phyloP scores from a whole-genome alignment of 2,113 vertebrate species.

The Cyanocitta stelleri region DNA sequence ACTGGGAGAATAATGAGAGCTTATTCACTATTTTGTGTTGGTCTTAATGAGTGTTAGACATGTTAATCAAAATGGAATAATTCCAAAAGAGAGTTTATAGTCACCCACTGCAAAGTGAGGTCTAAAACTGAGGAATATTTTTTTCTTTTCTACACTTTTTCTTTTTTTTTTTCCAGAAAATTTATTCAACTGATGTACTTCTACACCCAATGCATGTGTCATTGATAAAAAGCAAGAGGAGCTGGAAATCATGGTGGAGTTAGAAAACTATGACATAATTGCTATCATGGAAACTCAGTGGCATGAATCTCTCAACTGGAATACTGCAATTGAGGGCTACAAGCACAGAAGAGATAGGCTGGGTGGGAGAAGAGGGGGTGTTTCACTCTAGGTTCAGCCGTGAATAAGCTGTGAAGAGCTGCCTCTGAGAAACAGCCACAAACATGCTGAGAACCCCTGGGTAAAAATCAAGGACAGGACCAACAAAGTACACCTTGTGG shows the following conservation, averaged over 20 bases:
- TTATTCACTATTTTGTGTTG: not conserved
- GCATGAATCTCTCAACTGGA: not conserved
- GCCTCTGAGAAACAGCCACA: not conserved
- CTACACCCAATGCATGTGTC: not conserved
- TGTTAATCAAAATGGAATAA: not conserved
- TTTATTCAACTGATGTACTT: not conserved
- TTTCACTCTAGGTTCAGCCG: not conserved
- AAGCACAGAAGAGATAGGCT: not conserved
- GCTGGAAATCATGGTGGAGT: not conserved
- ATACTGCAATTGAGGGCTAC: not conserved
- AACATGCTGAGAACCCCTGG: not conserved
- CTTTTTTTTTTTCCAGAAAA: not conserved
- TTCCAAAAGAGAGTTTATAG: not conserved
- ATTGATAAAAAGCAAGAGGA: not conserved
- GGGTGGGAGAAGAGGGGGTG: not conserved
- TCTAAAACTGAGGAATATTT: not conserved
- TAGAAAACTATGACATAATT: not conserved
- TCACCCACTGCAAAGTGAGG: not conserved
- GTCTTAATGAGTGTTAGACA: not conserved
- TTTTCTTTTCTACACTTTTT: not conserved
- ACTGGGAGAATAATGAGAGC: not conserved
- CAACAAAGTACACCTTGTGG: rapidly evolving
- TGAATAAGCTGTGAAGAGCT: not conserved
- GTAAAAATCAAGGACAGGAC: not conserved
- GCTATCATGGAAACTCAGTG: not conserved